Evolutionary conservation across 2,888 invertebrate species (phyloP), one percentile per base, ranked within the genome.

Genomic region (Patella depressa): DNA sequence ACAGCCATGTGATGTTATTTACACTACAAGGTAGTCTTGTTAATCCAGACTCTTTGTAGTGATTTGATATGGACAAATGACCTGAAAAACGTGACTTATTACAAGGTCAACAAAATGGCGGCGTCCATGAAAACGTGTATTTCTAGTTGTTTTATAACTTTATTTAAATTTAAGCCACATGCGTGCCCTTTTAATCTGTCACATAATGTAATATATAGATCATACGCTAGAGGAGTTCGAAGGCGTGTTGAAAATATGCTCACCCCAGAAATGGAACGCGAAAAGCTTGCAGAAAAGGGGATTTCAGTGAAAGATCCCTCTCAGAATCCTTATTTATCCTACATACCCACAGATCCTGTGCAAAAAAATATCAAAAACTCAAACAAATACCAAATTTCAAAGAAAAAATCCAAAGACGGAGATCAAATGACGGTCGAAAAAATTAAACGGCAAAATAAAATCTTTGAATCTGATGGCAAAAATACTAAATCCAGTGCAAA

Each of bases 61-160:
- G 7, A 7, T 45, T 45, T 45, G 45, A 9, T 45, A 45, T 45
- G 45, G 45, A 45, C 45, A 45, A 9, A 45, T 45, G 45, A 45
- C 45, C 45, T 45, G 45, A 9, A 45, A 45, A 45, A 9, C 45
- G 45, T 45, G 45, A 9, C 45, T 45, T 45, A 45, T 7, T 45
- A 9, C 45, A 45, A 45, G 45, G 45, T 45, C 45, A 45, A 45
- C 45, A 45, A 45, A 45, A 81, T 80, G 81, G 76, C 79, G 15
- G 78, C 81, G 72, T 78, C 80, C 78, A 73, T 77, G 73, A 59
- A 54, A 72, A 75, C 81, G 77, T 78, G 81, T 53, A 71, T 55
- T 59, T 5, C 19, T 29, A 72, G 14, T 55, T n/a, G 53, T 71
- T 19, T 53, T 78, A 12, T 53, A n/a, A 54, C 69, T 29, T 73